phyloP scores from a whole-genome alignment of 2,888 invertebrate species.

The Lydus trimaculatus region DNA sequence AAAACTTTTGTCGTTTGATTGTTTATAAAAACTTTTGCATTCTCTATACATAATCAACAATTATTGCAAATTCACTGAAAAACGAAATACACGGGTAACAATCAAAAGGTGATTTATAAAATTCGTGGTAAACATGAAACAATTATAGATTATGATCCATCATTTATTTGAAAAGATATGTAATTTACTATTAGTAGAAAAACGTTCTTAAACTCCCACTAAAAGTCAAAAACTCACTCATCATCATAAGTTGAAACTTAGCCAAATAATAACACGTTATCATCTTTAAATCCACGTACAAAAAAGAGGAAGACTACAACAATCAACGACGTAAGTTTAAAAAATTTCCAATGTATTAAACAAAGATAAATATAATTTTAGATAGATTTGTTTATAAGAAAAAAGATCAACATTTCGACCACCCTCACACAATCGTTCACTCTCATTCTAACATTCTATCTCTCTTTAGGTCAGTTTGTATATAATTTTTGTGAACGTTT shows the following conservation, averaged over 20 bases:
- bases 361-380: not conserved
- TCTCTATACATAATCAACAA: not conserved
- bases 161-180: conserved; percentile 3
- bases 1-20: too few species aligned
- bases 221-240: conserved; percentile 25
- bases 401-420: conserved; percentile 39
- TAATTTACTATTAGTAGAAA: conserved; percentile 23
- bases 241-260: conserved; percentile 25
- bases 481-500: conserved; percentile 54
- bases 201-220: conserved; percentile 27
- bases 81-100: too few species aligned
- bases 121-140: not conserved
- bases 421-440: conserved; percentile 46
- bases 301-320: conserved; percentile 13
- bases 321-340: not conserved
- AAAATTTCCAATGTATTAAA: conserved; percentile 5
- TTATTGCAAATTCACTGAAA: not conserved
- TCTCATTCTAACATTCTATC: not conserved
- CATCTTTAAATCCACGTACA: conserved; percentile 19
- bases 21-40: not conserved
- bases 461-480: conserved; percentile 48
- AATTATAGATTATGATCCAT: conserved; percentile 16
- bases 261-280: conserved; percentile 47
- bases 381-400: conserved; percentile 2
- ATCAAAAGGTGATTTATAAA: not conserved